Percentiles rank a stretch among this genome's conserved stretches.
These are phyloP conservation scores for Mamestra brassicae DNA, from an alignment of 2,888 invertebrate species.

Conservation along the genomic window DNA sequence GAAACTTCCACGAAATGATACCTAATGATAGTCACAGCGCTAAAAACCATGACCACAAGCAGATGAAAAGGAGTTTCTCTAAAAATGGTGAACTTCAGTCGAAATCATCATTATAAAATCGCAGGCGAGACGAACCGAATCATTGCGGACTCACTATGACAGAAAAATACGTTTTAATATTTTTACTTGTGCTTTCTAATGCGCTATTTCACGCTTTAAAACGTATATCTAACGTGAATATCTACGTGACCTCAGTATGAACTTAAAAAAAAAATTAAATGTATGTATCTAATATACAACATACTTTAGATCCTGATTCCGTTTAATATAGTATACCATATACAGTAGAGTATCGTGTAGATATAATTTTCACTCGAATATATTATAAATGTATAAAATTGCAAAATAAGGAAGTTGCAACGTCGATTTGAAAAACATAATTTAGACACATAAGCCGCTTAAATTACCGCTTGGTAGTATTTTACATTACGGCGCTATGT, in stretches of 20 bases:
- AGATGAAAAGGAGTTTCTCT: constrained; percentile 57
- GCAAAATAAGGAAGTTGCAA: not conserved
- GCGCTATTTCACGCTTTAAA: constrained; percentile 51
- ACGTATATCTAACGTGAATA: constrained; percentile 21
- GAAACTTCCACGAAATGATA: constrained; percentile 43
- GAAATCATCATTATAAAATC: constrained; percentile 69
- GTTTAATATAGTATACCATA: too few species aligned
- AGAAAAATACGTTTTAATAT: constrained; percentile 51
- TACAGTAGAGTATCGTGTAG: not conserved
- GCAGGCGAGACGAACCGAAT: constrained; percentile 62
- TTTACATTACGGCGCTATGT: constrained; percentile 34
- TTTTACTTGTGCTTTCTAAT: constrained; percentile 67
- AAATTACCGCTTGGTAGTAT: constrained; percentile 15
- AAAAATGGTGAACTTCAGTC: constrained; percentile 50
- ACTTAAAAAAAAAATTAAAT: not conserved
- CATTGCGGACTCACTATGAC: constrained; percentile 40
- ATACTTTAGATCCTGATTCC: too few species aligned
- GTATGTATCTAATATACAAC: too few species aligned
- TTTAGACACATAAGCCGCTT: not conserved
- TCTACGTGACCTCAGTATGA: not conserved
- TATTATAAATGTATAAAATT: not conserved
- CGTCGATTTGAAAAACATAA: constrained; percentile 9
- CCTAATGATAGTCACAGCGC: constrained; percentile 37
- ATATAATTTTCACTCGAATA: not conserved
- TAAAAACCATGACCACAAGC: constrained; percentile 34